These are phyloP conservation scores for Rhabditoides inermis DNA, from an alignment of 2,888 invertebrate species.

Conservation along the genomic window DNA sequence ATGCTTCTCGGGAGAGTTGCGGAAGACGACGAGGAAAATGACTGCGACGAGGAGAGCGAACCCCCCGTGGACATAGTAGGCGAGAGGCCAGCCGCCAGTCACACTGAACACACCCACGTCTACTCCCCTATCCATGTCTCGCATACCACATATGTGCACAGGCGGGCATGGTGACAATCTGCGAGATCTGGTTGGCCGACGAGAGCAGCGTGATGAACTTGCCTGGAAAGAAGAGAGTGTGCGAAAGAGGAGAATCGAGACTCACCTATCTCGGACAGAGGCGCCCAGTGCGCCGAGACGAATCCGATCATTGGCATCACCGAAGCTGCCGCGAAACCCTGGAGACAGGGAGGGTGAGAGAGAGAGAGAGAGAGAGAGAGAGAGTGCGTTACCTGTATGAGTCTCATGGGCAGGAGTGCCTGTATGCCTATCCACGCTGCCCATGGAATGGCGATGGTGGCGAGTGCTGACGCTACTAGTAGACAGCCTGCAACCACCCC, in stretches of 20 bases:
- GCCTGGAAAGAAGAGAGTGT: constrained; percentile 10
- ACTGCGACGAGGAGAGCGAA: constrained; percentile 12
- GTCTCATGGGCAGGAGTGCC: too few species aligned
- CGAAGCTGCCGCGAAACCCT: constrained; percentile 22
- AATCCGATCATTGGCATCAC: constrained; percentile 32
- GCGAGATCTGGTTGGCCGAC: constrained; percentile 25
- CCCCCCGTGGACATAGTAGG: constrained; percentile 23
- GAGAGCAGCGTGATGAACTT: constrained; percentile 33
- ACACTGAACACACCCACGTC: constrained; percentile 7
- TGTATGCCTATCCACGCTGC: constrained; percentile 3
- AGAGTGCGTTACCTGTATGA: too few species aligned
- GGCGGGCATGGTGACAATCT: constrained; percentile 34
- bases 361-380: too few species aligned
- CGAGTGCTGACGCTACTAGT: constrained; percentile 16
- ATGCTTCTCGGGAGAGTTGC: constrained; percentile 25
- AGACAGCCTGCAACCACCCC: constrained; percentile 17
- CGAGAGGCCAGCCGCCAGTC: constrained; percentile 22
- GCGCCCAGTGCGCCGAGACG: constrained; percentile 29
- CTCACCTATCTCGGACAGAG: constrained; percentile 26
- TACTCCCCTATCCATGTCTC: not conserved
- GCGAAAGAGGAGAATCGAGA: not conserved
- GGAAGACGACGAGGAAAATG: constrained; percentile 21
- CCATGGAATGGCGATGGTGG: constrained; percentile 14
- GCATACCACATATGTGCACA: constrained; percentile 28
- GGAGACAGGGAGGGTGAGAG: too few species aligned